A percentile compares a stretch with the other conserved stretches of the same genome.
Conservation (phyloP, 2,888 invertebrate genomes). For the Rhagophthalmus giganteus region DNA sequence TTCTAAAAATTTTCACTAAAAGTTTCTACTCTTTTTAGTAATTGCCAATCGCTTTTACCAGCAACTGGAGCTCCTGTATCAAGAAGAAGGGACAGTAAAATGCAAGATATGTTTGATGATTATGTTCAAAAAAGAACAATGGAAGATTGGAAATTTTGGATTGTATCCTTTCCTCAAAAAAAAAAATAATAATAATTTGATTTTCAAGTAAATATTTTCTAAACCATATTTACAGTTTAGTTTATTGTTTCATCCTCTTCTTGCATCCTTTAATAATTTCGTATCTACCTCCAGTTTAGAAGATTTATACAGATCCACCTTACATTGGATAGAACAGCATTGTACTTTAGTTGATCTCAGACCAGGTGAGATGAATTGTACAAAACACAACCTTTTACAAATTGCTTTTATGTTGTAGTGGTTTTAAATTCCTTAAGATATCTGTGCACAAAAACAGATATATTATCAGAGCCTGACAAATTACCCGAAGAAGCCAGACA, state of each 20-base stretch:
- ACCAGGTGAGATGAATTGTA: no score
- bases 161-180: constrained; percentile 91
- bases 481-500: constrained; percentile 79
- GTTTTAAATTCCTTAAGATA: constrained; percentile 88
- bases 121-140: constrained; percentile 85
- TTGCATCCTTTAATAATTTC: constrained; percentile 88
- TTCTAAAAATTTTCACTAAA: not conserved
- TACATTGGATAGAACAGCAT: constrained; percentile 95
- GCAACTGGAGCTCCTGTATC: constrained; percentile 95
- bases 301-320: constrained; percentile 88
- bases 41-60: constrained; percentile 91
- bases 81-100: constrained; percentile 83
- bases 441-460: constrained; percentile 90
- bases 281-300: constrained; percentile 90
- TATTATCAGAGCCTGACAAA: constrained; percentile 84
- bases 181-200: no score
- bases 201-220: constrained; percentile 56
- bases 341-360: constrained; percentile 92
- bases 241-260: constrained; percentile 83
- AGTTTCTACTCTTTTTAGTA: constrained; percentile 60
- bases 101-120: constrained; percentile 91
- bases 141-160: constrained; percentile 98
- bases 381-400: no score
- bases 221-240: constrained; percentile 73
- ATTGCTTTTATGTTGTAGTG: constrained; percentile 68